Evolutionary conservation across 1,140 invertebrate genomes (phyloP).

Genomic region (Zaprionus gabonicus): DNA sequence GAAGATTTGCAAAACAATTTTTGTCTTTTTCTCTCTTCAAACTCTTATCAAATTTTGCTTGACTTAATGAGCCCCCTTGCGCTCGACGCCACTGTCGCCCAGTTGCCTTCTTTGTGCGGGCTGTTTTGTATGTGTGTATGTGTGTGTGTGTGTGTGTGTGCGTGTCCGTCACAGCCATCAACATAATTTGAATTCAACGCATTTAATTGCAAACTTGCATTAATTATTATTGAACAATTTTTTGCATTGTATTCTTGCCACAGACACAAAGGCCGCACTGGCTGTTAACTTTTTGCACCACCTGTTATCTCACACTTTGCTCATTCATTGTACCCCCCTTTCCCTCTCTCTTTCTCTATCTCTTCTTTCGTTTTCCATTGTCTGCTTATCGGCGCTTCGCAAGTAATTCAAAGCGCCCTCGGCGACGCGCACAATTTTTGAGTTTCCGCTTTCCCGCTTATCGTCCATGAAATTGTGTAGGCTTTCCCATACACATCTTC

Average conservation of each 20-base stretch:
- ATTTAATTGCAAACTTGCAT: conserved; percentile 81
- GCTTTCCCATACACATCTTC: conserved; percentile 22
- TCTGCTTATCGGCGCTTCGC: conserved; percentile 48
- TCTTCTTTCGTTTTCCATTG: conserved; percentile 42
- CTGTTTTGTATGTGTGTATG: background rate
- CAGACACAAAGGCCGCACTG: conserved; percentile 30
- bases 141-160: conserved; percentile 1
- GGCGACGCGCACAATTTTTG: conserved; percentile 60
- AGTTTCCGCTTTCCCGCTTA: conserved; percentile 60
- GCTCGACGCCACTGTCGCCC: background rate
- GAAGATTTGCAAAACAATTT: background rate
- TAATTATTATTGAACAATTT: conserved; percentile 80
- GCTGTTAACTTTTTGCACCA: conserved; percentile 51
- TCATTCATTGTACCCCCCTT: background rate
- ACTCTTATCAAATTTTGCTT: background rate
- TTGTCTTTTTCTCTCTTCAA: background rate
- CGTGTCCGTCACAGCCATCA: conserved; percentile 51
- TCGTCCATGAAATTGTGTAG: conserved; percentile 53
- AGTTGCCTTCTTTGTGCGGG: conserved; percentile 22
- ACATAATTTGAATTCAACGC: conserved; percentile 80
- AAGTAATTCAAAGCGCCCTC: conserved; percentile 70
- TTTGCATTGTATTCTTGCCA: conserved; percentile 20
- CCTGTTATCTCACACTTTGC: conserved; percentile 27
- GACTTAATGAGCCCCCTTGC: background rate
- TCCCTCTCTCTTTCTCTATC: background rate